Evolutionary conservation across 2,888 invertebrate species (phyloP).

Genomic region (Eucera pruinosa): DNA sequence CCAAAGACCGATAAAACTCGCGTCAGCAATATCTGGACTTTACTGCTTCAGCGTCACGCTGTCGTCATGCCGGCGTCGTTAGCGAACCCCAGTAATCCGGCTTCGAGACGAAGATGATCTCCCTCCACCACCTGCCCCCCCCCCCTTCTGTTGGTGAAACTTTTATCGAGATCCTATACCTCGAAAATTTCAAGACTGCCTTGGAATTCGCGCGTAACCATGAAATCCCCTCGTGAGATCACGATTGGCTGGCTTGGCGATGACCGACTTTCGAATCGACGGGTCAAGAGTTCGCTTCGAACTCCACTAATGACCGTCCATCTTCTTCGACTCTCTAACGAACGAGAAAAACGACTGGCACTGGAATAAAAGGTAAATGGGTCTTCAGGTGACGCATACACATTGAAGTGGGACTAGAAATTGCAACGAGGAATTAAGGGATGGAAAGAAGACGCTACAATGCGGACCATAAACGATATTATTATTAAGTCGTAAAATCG

Average conservation of each 20-base stretch:
- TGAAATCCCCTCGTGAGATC: slow-evolving; percentile 1
- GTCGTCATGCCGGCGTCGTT: slow-evolving; percentile 4
- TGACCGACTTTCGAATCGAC: slow-evolving; percentile 62
- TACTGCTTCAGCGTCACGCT: slow-evolving; percentile 5
- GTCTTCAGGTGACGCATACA: slow-evolving; percentile 14
- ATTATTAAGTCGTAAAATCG: too few species aligned
- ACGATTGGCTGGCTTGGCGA: slow-evolving; percentile 1
- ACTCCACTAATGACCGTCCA: slow-evolving; percentile 36
- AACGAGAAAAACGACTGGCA: slow-evolving; percentile 36
- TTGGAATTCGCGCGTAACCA: background rate
- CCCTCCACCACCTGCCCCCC: background rate
- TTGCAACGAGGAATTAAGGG: too few species aligned
- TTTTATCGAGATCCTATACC: background rate
- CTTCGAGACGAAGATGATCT: slow-evolving; percentile 12
- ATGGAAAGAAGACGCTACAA: too few species aligned
- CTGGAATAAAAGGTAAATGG: slow-evolving; percentile 28
- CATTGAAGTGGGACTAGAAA: slow-evolving; percentile 13
- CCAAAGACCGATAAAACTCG: slow-evolving; percentile 5
- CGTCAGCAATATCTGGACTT: slow-evolving; percentile 9
- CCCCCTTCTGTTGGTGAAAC: slow-evolving; percentile 2
- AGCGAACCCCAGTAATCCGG: background rate
- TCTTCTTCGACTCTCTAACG: slow-evolving; percentile 31
- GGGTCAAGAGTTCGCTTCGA: slow-evolving; percentile 47
- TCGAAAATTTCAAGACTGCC: background rate
- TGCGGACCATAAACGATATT: too few species aligned